Percentiles rank a stretch among this genome's conserved stretches.
Conservation (phyloP, 2,797 vertebrate species). For the Cuniculus paca region DNA sequence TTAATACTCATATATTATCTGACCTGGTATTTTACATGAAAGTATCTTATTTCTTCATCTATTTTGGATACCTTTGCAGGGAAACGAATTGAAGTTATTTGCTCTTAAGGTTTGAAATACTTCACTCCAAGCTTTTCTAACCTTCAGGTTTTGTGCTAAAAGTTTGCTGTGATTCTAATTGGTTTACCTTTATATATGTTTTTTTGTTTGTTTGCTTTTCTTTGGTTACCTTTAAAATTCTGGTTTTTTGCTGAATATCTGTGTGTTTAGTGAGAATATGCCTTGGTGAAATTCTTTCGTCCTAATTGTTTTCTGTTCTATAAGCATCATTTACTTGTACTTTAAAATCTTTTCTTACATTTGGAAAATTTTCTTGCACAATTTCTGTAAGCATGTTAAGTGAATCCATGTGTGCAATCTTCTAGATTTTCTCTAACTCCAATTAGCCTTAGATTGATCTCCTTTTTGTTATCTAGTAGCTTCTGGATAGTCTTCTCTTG, state of each 20-base stretch:
- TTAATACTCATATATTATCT: not conserved
- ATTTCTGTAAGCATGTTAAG: not conserved
- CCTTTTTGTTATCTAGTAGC: no score
- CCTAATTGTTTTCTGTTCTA: not conserved
- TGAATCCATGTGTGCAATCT: not conserved
- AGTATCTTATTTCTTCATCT: not conserved
- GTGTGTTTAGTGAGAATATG: not conserved
- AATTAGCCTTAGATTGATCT: not conserved
- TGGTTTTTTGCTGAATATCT: not conserved
- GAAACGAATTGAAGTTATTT: not conserved
- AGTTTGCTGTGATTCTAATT: not conserved
- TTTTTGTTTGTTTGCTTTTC: not conserved
- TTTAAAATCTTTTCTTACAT: not conserved
- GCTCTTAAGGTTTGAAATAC: not conserved
- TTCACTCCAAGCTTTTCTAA: not conserved
- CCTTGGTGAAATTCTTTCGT: not conserved
- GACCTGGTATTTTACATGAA: not conserved
- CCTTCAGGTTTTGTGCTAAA: not conserved
- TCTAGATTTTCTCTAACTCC: not conserved
- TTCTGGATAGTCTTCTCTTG: no score
- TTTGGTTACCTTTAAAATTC: not conserved
- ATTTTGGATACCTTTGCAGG: not conserved
- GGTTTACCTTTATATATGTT: not conserved
- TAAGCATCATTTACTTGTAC: not conserved
- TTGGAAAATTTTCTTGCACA: not conserved